These are phyloP conservation scores for Lepidurus apus DNA, from an alignment of 1,140 invertebrate genomes.

Conservation along the genomic window DNA sequence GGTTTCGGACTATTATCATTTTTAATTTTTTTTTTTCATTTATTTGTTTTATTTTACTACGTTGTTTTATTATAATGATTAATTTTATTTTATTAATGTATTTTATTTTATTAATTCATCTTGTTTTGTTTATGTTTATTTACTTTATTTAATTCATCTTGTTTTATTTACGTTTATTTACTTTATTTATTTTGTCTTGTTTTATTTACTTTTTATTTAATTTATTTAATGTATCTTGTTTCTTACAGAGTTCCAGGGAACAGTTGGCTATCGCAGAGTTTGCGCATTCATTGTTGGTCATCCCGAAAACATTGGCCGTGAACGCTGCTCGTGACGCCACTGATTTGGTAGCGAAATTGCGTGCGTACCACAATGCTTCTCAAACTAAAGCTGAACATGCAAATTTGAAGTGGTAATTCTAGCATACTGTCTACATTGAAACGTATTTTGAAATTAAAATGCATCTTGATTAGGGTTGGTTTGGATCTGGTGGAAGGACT, in stretches of 20 bases:
- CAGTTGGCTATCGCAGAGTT: conserved; percentile 99
- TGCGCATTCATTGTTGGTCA: conserved; percentile 92
- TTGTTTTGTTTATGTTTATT: too few species aligned
- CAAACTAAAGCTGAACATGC: conserved; percentile 89
- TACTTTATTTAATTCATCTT: conserved; percentile 42
- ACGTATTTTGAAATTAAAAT: conserved; percentile 26
- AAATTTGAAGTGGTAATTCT: conserved; percentile 76
- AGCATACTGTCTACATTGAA: background rate
- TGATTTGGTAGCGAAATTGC: conserved; percentile 92
- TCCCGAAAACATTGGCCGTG: conserved; percentile 95
- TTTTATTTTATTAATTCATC: too few species aligned
- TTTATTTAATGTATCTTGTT: conserved; percentile 38
- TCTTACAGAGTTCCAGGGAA: conserved; percentile 81
- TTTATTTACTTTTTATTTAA: conserved; percentile 32
- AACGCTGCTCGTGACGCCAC: conserved; percentile 98
- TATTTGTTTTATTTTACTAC: background rate
- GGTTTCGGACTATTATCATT: background rate
- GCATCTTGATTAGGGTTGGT: conserved; percentile 60
- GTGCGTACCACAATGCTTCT: conserved; percentile 96
- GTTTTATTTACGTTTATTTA: conserved; percentile 23
- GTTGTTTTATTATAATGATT: conserved; percentile 28
- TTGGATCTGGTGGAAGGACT: conserved; percentile 85
- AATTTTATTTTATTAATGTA: conserved; percentile 26
- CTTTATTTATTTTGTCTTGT: conserved; percentile 41
- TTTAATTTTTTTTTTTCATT: background rate